Conservation (phyloP, 2,113 vertebrate species). For the Equus przewalskii region DNA sequence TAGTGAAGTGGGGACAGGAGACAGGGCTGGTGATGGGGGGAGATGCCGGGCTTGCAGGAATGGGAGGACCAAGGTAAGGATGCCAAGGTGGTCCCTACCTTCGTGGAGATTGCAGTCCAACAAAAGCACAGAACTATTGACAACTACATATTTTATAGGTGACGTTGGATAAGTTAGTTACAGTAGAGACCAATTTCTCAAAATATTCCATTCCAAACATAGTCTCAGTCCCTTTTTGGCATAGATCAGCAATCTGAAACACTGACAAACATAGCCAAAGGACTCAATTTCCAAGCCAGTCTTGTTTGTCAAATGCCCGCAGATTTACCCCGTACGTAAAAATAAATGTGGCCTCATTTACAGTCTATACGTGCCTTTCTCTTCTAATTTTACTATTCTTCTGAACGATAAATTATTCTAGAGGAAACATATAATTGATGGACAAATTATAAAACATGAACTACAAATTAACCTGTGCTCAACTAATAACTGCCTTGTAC, state of each 20-base stretch:
- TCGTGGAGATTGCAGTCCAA: background rate
- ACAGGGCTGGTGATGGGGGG: background rate
- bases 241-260: background rate
- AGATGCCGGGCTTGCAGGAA: background rate
- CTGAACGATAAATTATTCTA: background rate
- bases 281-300: background rate
- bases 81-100: background rate
- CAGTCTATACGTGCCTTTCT: background rate
- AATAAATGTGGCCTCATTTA: background rate
- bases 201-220: background rate
- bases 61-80: background rate
- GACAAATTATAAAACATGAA: background rate
- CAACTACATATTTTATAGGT: background rate
- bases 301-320: background rate
- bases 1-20: background rate
- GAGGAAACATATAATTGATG: background rate
- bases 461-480: background rate
- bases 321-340: background rate
- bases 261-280: background rate
- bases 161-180: background rate
- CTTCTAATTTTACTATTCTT: background rate
- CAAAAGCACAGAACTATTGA: slow-evolving; percentile 7
- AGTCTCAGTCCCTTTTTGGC: background rate
- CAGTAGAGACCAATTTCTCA: background rate
- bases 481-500: background rate